Percentiles rank a stretch among this genome's conserved stretches.
Conservation (phyloP, 2,113 vertebrate species). For the Erythrocercus mccallii region DNA sequence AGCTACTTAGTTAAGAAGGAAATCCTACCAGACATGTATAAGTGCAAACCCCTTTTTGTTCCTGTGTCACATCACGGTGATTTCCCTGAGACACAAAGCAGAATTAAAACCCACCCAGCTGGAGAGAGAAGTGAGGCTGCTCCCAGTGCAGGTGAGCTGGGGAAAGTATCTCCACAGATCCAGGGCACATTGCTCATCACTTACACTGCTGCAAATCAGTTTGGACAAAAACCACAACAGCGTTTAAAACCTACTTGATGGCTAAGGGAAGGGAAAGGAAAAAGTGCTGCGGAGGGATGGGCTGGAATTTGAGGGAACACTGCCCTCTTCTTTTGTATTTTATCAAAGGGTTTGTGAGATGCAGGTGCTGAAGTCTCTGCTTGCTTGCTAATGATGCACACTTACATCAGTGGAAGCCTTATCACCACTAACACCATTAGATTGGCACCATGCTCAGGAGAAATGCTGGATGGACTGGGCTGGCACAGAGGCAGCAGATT, state of each 20-base stretch:
- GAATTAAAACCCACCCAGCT: conserved; percentile 19
- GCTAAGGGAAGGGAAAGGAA: background rate
- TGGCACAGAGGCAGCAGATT: background rate
- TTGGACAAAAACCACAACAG: background rate
- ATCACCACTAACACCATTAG: background rate
- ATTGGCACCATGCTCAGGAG: background rate
- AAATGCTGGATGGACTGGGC: background rate
- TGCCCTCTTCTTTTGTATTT: background rate
- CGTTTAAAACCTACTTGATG: background rate
- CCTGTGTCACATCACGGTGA: background rate
- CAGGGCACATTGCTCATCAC: background rate
- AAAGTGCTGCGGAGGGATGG: background rate
- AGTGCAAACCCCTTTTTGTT: background rate
- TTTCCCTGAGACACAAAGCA: background rate
- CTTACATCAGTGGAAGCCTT: background rate
- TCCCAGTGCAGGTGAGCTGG: rapidly evolving
- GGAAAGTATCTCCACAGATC: background rate
- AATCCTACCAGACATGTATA: rapidly evolving
- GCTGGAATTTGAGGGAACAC: background rate
- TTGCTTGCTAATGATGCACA: background rate
- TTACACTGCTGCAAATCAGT: background rate
- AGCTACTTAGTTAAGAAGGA: background rate
- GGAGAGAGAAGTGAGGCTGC: background rate
- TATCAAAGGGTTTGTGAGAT: background rate
- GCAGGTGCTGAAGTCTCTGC: background rate